Conservation (phyloP, 2,113 vertebrate species). For the Sialia sialis region DNA sequence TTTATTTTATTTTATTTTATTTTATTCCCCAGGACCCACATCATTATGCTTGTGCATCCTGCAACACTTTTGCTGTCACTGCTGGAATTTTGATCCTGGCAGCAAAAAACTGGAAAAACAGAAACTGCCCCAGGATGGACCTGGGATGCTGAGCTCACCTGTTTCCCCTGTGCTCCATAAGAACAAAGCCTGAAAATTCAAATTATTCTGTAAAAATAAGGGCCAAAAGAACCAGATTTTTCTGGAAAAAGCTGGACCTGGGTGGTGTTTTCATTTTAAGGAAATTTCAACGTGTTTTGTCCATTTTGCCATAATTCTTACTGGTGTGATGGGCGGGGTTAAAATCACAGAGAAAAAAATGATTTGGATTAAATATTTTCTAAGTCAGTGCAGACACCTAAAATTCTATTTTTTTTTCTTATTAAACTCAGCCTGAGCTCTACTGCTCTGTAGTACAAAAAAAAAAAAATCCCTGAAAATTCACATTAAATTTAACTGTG, state of each 20-base stretch:
- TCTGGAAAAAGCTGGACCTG: accelerated
- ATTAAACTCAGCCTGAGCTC: background rate
- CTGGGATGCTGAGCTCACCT: background rate
- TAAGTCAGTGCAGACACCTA: background rate
- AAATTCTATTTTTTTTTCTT: background rate
- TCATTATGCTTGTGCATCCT: background rate
- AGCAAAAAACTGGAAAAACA: background rate
- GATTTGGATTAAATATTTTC: background rate
- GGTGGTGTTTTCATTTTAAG: background rate
- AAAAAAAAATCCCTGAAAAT: background rate
- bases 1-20: background rate
- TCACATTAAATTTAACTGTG: background rate
- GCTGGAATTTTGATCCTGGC: background rate
- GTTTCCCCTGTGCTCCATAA: accelerated
- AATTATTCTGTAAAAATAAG: background rate
- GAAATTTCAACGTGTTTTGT: background rate
- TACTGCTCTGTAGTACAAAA: background rate
- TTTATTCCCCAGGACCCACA: background rate
- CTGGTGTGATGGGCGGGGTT: background rate
- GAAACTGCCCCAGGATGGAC: background rate
- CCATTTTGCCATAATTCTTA: background rate
- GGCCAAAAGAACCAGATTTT: background rate
- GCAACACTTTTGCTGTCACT: background rate
- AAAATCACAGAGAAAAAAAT: background rate
- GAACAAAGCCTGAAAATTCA: background rate